Evolutionary conservation across 2,797 vertebrate species (phyloP), one percentile per base, ranked within the genome.

Genomic region (Forpus xanthops): DNA sequence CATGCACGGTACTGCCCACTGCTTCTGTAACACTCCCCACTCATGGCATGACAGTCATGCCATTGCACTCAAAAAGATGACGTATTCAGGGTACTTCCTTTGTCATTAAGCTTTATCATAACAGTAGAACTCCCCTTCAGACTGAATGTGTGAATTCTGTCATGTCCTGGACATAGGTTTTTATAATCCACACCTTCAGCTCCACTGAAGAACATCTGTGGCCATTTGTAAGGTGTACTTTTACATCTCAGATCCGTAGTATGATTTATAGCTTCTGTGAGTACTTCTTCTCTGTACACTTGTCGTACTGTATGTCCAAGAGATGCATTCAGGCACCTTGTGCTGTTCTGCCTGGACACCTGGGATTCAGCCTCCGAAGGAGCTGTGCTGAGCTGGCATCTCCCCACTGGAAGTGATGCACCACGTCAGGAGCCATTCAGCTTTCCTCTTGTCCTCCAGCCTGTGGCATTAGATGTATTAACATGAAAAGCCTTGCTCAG

Each of bases 251-350:
- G 56, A 55, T 30, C 47, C 53, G 28, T 28, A 10, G 16, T 12
- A 1, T 21, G 30, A 14, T 44, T 35, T 60, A 5, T 19, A 39
- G 82, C 11, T 50, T 10, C 27, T 9, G 3, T 56, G 60, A 44
- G 44, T 70, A n/a, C 9, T 35, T 30, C 24, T 72, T 5, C 49
- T 82, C 3, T 23, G 71, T 47, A 20, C 19, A 2, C 31, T 41
- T 5, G 0, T 64, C 33, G 12, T 35, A 0, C 12, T 15, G 9
- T 5, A 0, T 7, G 31, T 30, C 75, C 35, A 56, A 24, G 62
- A 64, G 41, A 10, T 2, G 1, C 10, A 2, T 39, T 68, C 58
- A 27, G 4, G 8, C 39, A 27, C 28, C 39, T 66, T 45, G 65
- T 33, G 41, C 42, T 56, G 23, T 50, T 33, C 67, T 1, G 1